phyloP scores from a whole-genome alignment of 2,113 vertebrate species.

The Pardalotus punctatus region DNA sequence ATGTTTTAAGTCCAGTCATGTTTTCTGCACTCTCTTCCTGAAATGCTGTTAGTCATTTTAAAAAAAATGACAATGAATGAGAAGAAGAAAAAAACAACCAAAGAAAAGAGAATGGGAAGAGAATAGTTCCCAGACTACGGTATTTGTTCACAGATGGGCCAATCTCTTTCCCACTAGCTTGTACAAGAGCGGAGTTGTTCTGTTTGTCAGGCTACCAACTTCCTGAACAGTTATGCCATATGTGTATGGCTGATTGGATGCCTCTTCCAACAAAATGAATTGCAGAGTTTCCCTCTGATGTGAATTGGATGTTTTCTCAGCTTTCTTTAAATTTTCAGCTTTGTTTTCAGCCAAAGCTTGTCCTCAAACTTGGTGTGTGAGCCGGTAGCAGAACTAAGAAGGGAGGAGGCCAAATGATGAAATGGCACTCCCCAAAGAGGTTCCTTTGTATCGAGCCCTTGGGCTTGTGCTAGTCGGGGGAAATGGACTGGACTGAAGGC shows the following conservation, averaged over 20 bases:
- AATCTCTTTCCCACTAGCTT: not conserved
- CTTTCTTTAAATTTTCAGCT: slow-evolving; percentile 18
- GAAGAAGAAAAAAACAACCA: not conserved
- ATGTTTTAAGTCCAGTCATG: not conserved
- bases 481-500: not conserved
- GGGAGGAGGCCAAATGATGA: not conserved
- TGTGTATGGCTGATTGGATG: not conserved
- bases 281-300: slow-evolving; percentile 13
- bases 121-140: not conserved
- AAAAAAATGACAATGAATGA: not conserved
- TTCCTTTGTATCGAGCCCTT: not conserved
- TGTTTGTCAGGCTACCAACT: slow-evolving; percentile 18
- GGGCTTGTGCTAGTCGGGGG: not conserved
- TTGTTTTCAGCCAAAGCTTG: not conserved
- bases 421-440: slow-evolving; percentile 27
- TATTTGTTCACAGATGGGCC: slow-evolving; percentile 21
- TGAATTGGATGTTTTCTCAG: not conserved
- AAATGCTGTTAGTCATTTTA: not conserved
- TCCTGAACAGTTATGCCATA: not conserved
- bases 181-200: rapidly evolving
- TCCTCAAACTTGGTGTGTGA: not conserved
- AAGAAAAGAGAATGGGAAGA: not conserved
- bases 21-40: not conserved
- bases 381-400: not conserved
- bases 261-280: not conserved